phyloP scores from a whole-genome alignment of 2,113 vertebrate species.

The Vidua chalybeata region DNA sequence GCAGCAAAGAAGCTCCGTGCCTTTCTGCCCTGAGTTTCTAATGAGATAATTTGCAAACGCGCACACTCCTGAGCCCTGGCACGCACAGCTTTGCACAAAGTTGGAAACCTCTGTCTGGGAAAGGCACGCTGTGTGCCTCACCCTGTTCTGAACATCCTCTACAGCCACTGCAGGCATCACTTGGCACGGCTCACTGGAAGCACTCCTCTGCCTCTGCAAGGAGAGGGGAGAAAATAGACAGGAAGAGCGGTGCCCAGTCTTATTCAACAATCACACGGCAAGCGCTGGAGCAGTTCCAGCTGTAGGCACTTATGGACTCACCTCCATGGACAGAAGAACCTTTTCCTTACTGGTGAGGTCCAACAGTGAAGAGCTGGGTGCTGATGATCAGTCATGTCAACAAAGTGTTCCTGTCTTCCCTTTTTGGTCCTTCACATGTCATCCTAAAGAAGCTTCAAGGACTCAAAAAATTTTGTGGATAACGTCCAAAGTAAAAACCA shows the following conservation, averaged over 20 bases:
- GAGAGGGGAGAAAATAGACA: not conserved
- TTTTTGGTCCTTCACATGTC: fast-evolving
- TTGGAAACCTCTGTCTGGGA: not conserved
- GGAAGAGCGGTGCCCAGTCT: not conserved
- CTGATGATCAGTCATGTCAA: not conserved
- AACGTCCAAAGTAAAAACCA: not conserved
- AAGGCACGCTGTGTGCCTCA: not conserved
- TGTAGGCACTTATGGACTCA: fast-evolving
- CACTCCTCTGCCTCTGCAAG: not conserved
- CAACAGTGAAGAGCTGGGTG: not conserved
- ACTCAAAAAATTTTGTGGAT: not conserved
- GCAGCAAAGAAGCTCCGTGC: not conserved
- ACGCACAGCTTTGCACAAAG: not conserved
- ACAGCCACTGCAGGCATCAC: not conserved
- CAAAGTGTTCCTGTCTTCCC: not conserved
- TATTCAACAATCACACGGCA: not conserved
- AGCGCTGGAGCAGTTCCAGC: not conserved
- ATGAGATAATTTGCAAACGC: not conserved
- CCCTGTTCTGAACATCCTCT: not conserved
- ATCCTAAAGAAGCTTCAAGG: not conserved
- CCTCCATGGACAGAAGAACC: not conserved
- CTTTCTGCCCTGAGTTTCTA: conserved; percentile 21
- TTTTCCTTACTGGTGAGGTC: not conserved
- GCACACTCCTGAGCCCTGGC: not conserved
- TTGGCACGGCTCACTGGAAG: not conserved